Evolutionary conservation across 2,888 invertebrate genomes (phyloP), one percentile per base, ranked within the genome.

Genomic region (Agrotis ipsilon): DNA sequence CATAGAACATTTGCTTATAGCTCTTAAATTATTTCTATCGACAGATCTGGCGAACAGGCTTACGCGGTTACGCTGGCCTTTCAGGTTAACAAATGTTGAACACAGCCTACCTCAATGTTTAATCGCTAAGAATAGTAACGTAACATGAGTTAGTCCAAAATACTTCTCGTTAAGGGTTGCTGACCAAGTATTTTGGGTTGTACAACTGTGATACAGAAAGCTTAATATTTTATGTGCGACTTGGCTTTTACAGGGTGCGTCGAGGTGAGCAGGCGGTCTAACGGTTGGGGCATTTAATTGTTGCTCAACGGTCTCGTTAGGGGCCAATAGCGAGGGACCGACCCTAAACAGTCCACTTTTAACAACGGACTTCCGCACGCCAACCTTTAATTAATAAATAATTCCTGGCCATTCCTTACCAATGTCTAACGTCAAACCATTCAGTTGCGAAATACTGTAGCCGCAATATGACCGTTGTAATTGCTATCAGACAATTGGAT

Each of bases 281-380:
- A 32, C 51, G 55, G 52, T 51, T 54, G 19, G 60, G 60, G 57
- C 72, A 68, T 80, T 77, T 84, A 80, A 77, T 71, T 75, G 73
- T 71, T 61, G 61, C 61, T 70, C 63, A 71, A 72, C 68, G 68
- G 66, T 70, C 52, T 83, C 71, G 66, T 73, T 72, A 72, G 80
- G 72, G 80, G 48, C 18, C 68, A 45, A 59, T 49, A 45, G 21
- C 39, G 16, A 58, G 81, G 76, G 62, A 3, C 21, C 18, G 52
- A 48, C 63, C 67, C 46, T 43, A 58, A 77, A 67, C 48, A 13
- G 27, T 70, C 61, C 27, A 64, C 51, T 67, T 78, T 69, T 78
- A 68, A 72, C 57, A 51, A 51, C 61, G 46, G 55, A 62, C 61
- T 81, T 81, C 81, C 81, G 69, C 9, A 45, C 46, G 27, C 7